Conservation (phyloP, 1,140 invertebrate genomes). For the Drosophila orena region DNA sequence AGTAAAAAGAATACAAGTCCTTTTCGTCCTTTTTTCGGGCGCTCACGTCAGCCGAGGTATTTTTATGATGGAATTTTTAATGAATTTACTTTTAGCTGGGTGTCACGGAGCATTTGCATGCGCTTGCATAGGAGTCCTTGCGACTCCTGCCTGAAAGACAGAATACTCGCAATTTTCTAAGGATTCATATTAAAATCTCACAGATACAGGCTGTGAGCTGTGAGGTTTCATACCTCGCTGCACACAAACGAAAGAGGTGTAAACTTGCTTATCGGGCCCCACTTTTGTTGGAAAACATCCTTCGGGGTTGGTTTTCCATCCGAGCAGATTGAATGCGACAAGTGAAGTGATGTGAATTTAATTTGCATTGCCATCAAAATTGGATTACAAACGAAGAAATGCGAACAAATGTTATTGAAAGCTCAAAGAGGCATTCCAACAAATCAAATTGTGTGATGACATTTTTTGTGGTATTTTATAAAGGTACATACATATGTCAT, state of each 20-base stretch:
- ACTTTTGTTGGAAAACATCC: conserved; percentile 41
- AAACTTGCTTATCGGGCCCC: conserved; percentile 76
- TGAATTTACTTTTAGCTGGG: conserved; percentile 80
- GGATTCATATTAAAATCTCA: conserved; percentile 43
- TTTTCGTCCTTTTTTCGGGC: conserved; percentile 4
- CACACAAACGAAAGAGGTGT: conserved; percentile 74
- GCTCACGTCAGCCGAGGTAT: conserved; percentile 52
- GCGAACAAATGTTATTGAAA: conserved; percentile 36
- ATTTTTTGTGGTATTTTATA: conserved; percentile 13
- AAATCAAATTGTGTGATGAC: conserved; percentile 39
- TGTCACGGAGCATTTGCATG: conserved; percentile 66
- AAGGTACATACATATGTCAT: not conserved
- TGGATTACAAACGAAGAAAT: conserved; percentile 58
- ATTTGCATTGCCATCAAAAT: conserved; percentile 73
- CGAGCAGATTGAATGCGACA: conserved; percentile 77
- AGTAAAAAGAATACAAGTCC: conserved; percentile 67
- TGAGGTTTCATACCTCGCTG: conserved; percentile 40
- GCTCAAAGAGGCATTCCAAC: conserved; percentile 28
- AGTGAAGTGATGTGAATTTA: conserved; percentile 80
- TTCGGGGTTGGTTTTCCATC: conserved; percentile 38
- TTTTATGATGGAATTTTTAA: conserved; percentile 82
- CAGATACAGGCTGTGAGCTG: conserved; percentile 12
- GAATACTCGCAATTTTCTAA: conserved; percentile 16
- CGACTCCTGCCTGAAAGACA: conserved; percentile 6
- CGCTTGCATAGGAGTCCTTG: conserved; percentile 24